Conservation (phyloP, 2,797 vertebrate species). For the Melanotaenia trifasciata region DNA sequence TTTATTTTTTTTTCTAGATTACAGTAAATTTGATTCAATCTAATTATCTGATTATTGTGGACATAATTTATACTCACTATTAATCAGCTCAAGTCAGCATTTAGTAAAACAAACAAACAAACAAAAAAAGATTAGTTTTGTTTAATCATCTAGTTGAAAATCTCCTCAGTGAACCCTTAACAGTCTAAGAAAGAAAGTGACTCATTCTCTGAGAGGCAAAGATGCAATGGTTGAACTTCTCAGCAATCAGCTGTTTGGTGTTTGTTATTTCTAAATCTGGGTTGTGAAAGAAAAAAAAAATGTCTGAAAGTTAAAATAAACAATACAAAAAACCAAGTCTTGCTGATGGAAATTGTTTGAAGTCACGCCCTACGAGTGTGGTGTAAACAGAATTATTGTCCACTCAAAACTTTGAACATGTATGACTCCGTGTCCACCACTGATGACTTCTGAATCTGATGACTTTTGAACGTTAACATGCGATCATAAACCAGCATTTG, state of each 20-base stretch:
- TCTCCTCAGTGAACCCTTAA: no score
- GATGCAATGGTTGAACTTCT: neutral
- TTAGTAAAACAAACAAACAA: no score
- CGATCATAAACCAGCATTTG: conserved; percentile 1
- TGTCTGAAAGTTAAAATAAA: neutral
- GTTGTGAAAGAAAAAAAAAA: neutral
- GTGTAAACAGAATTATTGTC: neutral
- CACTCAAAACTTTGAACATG: neutral
- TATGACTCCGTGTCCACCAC: conserved; percentile 12
- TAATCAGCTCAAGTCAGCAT: neutral
- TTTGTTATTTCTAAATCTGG: neutral
- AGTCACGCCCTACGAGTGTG: neutral
- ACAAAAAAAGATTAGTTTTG: no score
- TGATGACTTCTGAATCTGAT: conserved; percentile 5
- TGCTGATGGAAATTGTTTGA: neutral
- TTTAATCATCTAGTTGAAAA: no score
- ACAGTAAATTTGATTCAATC: neutral
- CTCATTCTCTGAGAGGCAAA: neutral
- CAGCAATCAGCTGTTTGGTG: neutral
- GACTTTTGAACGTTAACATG: conserved; percentile 9
- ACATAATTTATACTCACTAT: neutral
- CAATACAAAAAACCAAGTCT: neutral
- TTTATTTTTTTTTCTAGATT: no score
- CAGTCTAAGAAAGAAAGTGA: neutral
- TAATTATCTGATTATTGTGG: conserved; percentile 1